phyloP scores from a whole-genome alignment of 1,140 invertebrate genomes.

The Triops longicaudatus region DNA sequence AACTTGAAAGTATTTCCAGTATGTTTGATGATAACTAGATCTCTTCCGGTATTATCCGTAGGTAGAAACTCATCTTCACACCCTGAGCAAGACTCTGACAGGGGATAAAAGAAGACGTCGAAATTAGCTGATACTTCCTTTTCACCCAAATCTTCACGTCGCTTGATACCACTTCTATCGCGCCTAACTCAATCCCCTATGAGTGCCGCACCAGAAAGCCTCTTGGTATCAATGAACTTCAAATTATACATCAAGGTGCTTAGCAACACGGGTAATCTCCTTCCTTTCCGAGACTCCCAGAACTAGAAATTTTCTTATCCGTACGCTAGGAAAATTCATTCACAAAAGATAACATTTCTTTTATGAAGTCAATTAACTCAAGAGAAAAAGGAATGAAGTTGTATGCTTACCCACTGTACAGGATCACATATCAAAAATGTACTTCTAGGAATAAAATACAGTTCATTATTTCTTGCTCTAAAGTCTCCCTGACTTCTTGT shows the following conservation, averaged over 20 bases:
- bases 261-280: background rate
- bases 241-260: background rate
- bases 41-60: background rate
- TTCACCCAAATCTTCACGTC: background rate
- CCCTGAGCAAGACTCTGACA: slow-evolving; percentile 19
- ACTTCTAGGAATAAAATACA: too few relatives aligned
- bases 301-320: too few relatives aligned
- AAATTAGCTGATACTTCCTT: background rate
- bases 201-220: background rate
- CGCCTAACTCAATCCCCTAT: background rate
- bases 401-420: too few relatives aligned
- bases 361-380: too few relatives aligned
- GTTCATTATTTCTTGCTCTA: too few relatives aligned
- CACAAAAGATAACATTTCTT: too few relatives aligned
- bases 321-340: too few relatives aligned
- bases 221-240: background rate
- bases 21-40: background rate
- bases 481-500: background rate
- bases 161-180: background rate
- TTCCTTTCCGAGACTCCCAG: background rate
- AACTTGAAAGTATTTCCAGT: background rate
- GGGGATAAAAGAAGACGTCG: slow-evolving; percentile 24
- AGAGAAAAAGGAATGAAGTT: too few relatives aligned
- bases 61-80: slow-evolving; percentile 25
- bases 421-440: too few relatives aligned